Conservation (phyloP, 2,888 invertebrate genomes). For the Plagiodera versicolora region DNA sequence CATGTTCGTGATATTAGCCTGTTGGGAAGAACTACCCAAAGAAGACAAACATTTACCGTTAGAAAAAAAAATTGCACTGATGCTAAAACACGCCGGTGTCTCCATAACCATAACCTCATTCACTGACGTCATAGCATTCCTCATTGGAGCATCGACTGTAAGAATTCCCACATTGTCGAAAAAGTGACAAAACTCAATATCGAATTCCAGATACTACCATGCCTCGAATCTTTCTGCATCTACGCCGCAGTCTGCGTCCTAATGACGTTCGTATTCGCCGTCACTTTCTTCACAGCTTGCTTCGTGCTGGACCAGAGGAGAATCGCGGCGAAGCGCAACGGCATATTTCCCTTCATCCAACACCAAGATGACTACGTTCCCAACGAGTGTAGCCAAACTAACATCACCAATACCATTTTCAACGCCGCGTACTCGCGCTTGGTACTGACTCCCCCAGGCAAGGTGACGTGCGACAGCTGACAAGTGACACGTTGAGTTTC, state of each 20-base stretch:
- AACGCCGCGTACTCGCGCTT: constrained; percentile 64
- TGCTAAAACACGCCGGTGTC: constrained; percentile 79
- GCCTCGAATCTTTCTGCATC: constrained; percentile 79
- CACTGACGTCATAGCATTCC: constrained; percentile 78
- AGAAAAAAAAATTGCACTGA: constrained; percentile 67
- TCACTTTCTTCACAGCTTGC: constrained; percentile 81
- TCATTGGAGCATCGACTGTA: constrained; percentile 77
- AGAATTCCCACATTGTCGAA: too few relatives aligned
- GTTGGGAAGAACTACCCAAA: constrained; percentile 68
- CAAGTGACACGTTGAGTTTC: neutral
- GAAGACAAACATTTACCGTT: constrained; percentile 60
- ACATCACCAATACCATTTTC: constrained; percentile 63
- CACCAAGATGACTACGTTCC: constrained; percentile 59
- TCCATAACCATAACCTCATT: constrained; percentile 83
- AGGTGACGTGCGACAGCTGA: too few relatives aligned
- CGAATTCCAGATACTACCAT: constrained; percentile 75
- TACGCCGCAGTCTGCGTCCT: constrained; percentile 78
- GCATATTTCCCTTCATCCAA: constrained; percentile 67
- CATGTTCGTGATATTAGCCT: constrained; percentile 82
- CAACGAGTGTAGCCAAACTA: constrained; percentile 59
- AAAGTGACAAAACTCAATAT: too few relatives aligned
- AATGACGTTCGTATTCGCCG: constrained; percentile 73
- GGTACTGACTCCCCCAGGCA: constrained; percentile 68
- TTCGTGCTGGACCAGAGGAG: constrained; percentile 72
- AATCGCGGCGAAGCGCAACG: constrained; percentile 65